Conservation (phyloP, 1,140 invertebrate species). For the Euura lappo region DNA sequence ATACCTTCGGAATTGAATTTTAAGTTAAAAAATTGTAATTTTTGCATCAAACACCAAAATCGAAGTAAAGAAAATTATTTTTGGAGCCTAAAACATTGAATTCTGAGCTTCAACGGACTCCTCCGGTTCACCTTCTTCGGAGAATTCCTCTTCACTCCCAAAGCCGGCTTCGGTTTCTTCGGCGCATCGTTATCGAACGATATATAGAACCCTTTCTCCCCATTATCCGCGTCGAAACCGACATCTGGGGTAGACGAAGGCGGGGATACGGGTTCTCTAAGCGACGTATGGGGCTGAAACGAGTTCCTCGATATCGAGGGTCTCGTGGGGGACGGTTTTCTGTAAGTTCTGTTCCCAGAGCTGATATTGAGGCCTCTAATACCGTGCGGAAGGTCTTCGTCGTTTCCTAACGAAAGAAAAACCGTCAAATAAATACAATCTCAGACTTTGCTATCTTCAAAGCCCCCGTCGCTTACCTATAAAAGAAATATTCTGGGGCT, state of each 20-base stretch:
- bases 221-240: slow-evolving; percentile 59
- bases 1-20: no score
- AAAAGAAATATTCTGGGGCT: slow-evolving; percentile 91
- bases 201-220: slow-evolving; percentile 93
- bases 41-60: background rate
- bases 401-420: slow-evolving; percentile 45
- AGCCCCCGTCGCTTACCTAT: slow-evolving; percentile 72
- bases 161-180: slow-evolving; percentile 86
- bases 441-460: background rate
- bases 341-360: slow-evolving; percentile 85
- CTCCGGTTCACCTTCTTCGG: slow-evolving; percentile 73
- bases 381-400: slow-evolving; percentile 66
- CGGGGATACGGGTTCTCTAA: slow-evolving; percentile 55
- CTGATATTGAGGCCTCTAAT: slow-evolving; percentile 81
- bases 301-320: slow-evolving; percentile 75
- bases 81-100: slow-evolving; percentile 44
- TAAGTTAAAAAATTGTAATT: no score
- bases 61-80: slow-evolving; percentile 34
- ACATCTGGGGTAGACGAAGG: slow-evolving; percentile 49
- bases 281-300: slow-evolving; percentile 67
- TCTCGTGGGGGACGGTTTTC: slow-evolving; percentile 81
- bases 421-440: background rate
- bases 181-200: slow-evolving; percentile 88
- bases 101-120: slow-evolving; percentile 24
- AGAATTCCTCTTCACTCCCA: slow-evolving; percentile 77